Evolutionary conservation across 2,113 vertebrate species (phyloP).

Genomic region (Lipotes vexillifer): DNA sequence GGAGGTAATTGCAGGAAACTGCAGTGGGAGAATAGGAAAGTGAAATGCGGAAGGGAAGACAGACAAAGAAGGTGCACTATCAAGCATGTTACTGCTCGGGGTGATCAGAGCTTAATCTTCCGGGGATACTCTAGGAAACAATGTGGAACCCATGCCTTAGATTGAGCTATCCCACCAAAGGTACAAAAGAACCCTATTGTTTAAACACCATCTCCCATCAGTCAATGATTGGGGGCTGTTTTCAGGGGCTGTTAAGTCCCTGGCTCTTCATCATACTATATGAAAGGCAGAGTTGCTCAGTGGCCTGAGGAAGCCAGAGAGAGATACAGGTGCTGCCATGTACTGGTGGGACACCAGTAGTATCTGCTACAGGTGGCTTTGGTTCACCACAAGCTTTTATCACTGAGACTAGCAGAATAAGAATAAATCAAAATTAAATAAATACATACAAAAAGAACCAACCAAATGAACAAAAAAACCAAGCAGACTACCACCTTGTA

Average conservation of each 20-base stretch:
- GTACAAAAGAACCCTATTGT: background rate
- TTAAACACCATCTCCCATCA: background rate
- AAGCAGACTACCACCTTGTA: background rate
- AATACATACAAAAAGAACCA: background rate
- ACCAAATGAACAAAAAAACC: background rate
- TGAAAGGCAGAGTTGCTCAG: background rate
- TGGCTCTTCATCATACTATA: background rate
- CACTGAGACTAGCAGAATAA: background rate
- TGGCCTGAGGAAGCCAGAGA: background rate
- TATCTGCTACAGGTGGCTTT: background rate
- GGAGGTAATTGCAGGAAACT: background rate
- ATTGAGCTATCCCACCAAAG: background rate
- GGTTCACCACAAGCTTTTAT: background rate
- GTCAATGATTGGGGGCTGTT: background rate
- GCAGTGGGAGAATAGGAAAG: background rate
- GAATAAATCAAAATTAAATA: background rate
- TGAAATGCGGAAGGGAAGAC: background rate
- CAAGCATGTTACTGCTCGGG: background rate
- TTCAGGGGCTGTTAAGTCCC: background rate
- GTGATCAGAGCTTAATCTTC: background rate
- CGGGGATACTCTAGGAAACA: background rate
- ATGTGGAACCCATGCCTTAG: background rate
- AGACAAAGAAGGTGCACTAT: background rate
- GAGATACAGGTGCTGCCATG: background rate
- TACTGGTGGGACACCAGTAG: background rate